phyloP scores from a whole-genome alignment of 2,888 invertebrate genomes.

The Lobophora halterata region DNA sequence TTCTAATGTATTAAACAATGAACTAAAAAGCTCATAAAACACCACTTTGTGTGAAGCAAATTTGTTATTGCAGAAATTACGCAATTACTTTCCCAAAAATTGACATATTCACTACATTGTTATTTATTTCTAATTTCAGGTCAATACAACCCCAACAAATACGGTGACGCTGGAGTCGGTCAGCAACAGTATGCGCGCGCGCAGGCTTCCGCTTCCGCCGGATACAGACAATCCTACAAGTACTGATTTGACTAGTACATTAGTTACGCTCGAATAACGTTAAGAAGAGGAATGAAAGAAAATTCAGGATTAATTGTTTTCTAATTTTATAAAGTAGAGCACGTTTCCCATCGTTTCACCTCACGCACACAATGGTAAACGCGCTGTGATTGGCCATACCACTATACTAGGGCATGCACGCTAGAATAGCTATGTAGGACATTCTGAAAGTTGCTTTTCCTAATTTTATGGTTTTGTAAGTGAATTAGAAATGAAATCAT shows the following conservation, averaged over 20 bases:
- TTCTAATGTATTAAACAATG: slow-evolving; percentile 12
- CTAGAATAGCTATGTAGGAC: not conserved
- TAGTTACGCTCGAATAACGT: slow-evolving; percentile 26
- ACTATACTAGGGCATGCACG: slow-evolving; percentile 1
- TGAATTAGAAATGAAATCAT: not conserved
- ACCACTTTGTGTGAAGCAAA: slow-evolving; percentile 28
- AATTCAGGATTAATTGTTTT: slow-evolving; percentile 12
- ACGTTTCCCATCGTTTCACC: slow-evolving; percentile 25
- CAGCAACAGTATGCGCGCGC: slow-evolving; percentile 55
- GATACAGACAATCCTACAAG: slow-evolving; percentile 68
- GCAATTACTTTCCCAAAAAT: too few relatives aligned
- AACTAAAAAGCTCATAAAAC: slow-evolving; percentile 12
- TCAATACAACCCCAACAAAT: slow-evolving; percentile 71
- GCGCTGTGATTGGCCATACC: slow-evolving; percentile 25
- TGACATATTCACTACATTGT: too few relatives aligned
- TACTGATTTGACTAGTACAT: slow-evolving; percentile 44
- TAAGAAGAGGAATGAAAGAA: slow-evolving; percentile 17
- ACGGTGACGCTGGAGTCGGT: slow-evolving; percentile 48
- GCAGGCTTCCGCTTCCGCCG: slow-evolving; percentile 52
- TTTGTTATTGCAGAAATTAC: slow-evolving; percentile 8
- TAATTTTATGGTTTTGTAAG: slow-evolving; percentile 22
- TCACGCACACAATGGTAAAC: slow-evolving; percentile 10
- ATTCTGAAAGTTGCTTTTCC: slow-evolving; percentile 24
- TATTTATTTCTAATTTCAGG: slow-evolving; percentile 49
- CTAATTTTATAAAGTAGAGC: slow-evolving; percentile 29